Base-by-base conservation (phyloP, 1,140 invertebrate species). In the Eubasilissa regina region DNA sequence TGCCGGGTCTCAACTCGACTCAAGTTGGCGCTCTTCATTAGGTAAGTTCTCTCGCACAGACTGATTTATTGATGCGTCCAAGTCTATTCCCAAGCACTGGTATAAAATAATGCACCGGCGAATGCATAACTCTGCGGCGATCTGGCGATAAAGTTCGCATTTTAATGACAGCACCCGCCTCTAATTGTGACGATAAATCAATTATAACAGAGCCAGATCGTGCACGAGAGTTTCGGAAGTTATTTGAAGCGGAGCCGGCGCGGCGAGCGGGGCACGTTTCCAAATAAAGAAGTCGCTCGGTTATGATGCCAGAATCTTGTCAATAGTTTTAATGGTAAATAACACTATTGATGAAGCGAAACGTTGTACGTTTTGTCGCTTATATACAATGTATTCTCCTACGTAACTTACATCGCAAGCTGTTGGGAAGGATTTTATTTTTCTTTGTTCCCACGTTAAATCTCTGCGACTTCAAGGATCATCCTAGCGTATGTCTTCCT, bases 121-220 rank as follows among this genome's bases (percentile, higher is more conserved):
- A 51, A 73, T 73, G 68, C 68, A 73, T 73, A 73, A 73, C 11
- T 73, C 51, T 53, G 48, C 68, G 25, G 51, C 47, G 19, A 51
- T 73, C 51, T 35, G 68, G 25, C 47, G 68, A 73, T 73, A 73
- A 73, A 73, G 68, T 73, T 73, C 48, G 68, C 68, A 73, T 73
- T 73, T 73, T 73, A 73, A 73, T 73, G 68, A 73, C 68, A 55
- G 51, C 68, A 25, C 19, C 48, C 15, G 68, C 12, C 68, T 73
- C 68, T 73, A 73, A 73, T 73, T 73, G 68, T 55, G 68, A 44
- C 48, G 19, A 55, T 73, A 73, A 53, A 73, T 73, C 68, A 73
- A 73, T 70, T 70, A n/a, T 73, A 53, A 55, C 51, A 48, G 68
- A n/a, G 68, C 47, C 12, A 13, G 25, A 13, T 25, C 68, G 64